phyloP scores from a whole-genome alignment of 2,888 invertebrate species.

The Leptinotarsa haldemani region DNA sequence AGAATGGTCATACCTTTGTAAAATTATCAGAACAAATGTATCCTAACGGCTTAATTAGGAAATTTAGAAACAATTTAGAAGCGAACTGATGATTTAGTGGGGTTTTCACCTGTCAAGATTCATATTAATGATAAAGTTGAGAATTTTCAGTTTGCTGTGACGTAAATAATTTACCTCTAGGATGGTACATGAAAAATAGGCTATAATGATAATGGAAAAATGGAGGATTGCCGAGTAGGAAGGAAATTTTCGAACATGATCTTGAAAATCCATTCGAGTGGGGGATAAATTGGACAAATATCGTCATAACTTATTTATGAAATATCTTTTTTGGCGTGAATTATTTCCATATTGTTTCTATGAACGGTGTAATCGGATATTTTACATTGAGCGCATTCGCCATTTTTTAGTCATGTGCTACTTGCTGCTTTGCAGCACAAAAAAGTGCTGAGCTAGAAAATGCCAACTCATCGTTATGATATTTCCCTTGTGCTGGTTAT shows the following conservation, averaged over 20 bases:
- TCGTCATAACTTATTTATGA: no score
- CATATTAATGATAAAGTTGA: no score
- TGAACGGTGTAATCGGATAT: neutral
- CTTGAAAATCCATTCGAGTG: no score
- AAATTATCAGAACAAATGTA: no score
- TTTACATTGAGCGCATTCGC: neutral
- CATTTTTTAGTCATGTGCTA: slow-evolving; percentile 6
- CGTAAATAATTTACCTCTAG: neutral
- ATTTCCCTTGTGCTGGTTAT: neutral
- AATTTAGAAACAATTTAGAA: no score
- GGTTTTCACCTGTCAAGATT: no score
- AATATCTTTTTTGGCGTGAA: no score
- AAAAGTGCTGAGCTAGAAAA: neutral
- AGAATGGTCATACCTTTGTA: neutral
- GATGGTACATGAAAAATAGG: neutral
- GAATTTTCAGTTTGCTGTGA: neutral
- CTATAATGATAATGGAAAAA: neutral
- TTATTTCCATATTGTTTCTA: no score
- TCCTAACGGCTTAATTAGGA: no score
- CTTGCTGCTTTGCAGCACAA: neutral
- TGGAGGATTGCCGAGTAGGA: neutral
- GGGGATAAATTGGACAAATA: no score
- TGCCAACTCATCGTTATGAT: slow-evolving; percentile 4
- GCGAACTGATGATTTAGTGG: no score
- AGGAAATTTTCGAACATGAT: no score